Base-by-base conservation (phyloP, 2,888 invertebrate genomes). In the Auanema freiburgensis region DNA sequence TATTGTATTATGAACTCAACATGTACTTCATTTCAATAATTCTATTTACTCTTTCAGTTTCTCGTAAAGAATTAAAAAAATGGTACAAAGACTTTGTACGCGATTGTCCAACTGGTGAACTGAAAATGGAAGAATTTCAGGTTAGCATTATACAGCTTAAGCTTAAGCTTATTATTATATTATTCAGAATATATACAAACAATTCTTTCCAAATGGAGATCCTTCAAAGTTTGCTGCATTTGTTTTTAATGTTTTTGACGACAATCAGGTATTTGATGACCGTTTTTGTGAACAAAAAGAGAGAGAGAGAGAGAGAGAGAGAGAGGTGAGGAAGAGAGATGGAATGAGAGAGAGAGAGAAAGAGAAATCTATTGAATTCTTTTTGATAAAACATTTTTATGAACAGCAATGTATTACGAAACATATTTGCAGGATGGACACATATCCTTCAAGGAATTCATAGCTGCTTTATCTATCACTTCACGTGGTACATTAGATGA, bases 201-300 rank as follows among this genome's bases (percentile, higher is more conserved):
- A 97, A 87, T 97, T 98, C 88, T 97, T 98, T 87, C 97, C 97
- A 59, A 93, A 96, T 89, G 97, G 97, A 76, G 95, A 97, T 87
- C 95, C 97, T 43, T 93, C 94, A 84, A 97, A 96, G 88, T 98
- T 97, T 85, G 96, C 97, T 55, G 91, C 93, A 59, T 89, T 96
- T 84, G 96, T 97, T 67, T 97, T 97, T 89, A 90, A 95, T 84
- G 97, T 97, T 58, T 97, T 97, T 86, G 96, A 96, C 86, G 93
- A 94, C 87, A 96, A 96, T 86, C 92, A 93, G 87, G 96, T 95
- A 87, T 91, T 21, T 41, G 2, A 3, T 4, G 21, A 59, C 2
- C 1, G 11, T 50, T 50, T 16, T 16, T 24, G 4, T 54, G 2
- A 25, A 40, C n/a, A 25, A 21, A 18, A 55, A 14, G 21, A 16